Evolutionary conservation across 2,797 vertebrate genomes (phyloP), one percentile per base, ranked within the genome.

Genomic region (Chelmon rostratus): DNA sequence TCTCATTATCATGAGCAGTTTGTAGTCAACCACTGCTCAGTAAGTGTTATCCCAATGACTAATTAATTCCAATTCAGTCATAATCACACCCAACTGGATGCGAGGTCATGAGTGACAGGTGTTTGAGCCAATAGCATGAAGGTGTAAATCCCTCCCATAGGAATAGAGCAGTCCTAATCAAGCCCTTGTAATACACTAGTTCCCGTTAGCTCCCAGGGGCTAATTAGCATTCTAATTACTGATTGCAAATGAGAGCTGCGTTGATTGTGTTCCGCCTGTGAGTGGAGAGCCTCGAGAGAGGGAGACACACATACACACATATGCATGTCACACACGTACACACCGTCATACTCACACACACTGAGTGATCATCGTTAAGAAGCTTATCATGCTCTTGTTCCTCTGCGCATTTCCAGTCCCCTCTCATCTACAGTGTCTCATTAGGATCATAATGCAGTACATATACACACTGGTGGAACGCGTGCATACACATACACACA

Each of bases 181-280:
- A 98, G 96, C 97, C 96, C 97, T 98, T 99, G 97, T 99, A 99
- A 99, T 99, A 99, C 98, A 99, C 97, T 99, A 96, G 97, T 98
- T 98, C 97, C 97, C 96, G 97, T 98, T 97, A 98, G 97, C 97
- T 99, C 98, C 97, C 95, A 88, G 95, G 97, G 97, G 97, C 97
- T 99, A 97, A 99, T 99, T 99, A 99, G 97, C 98, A 99, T 99
- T 99, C 97, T 99, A 99, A 99, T 99, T 99, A 99, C 98, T 96
- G 96, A 97, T 98, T 98, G 98, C 97, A 98, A 99, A 99, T 99
- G 94, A 97, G 96, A 96, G 95, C 80, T 88, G 80, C 81, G 88
- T 90, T 91, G 93, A 94, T 94, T 94, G 93, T 90, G 90, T 92
- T 93, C 90, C 57, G 86, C 90, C 81, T 82, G 89, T 89, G 90